phyloP scores from a whole-genome alignment of 2,113 vertebrate genomes.

The Suncus etruscus region DNA sequence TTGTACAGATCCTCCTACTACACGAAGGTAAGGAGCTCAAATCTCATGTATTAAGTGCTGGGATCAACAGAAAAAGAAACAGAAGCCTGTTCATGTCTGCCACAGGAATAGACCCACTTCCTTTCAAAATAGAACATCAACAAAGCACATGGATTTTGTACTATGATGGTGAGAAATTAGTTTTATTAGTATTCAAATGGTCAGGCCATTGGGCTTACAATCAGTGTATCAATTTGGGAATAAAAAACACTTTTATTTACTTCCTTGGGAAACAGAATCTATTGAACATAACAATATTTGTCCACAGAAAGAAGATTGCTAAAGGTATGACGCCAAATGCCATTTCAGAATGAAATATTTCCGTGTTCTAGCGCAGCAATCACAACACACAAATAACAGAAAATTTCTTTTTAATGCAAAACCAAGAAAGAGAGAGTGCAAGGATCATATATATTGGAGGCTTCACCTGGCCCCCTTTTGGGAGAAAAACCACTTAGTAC shows the following conservation, averaged over 20 bases:
- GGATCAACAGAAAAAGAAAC: not conserved
- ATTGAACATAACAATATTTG: conserved; percentile 12
- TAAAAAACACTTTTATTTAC: not conserved
- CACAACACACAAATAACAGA: not conserved
- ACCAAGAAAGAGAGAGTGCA: not conserved
- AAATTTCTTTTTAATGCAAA: not conserved
- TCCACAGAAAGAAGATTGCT: not conserved
- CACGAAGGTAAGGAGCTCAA: not conserved
- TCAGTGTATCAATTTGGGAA: not conserved
- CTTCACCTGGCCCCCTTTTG: too few species aligned
- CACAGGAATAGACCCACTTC: not conserved
- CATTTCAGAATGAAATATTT: conserved; percentile 27
- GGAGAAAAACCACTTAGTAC: too few species aligned
- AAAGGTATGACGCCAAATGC: not conserved
- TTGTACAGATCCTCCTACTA: not conserved
- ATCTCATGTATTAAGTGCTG: not conserved
- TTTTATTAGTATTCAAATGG: not conserved
- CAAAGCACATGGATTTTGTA: not conserved
- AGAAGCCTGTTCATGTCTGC: not conserved
- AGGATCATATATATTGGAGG: rapidly evolving
- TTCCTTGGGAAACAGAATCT: not conserved
- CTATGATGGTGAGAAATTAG: not conserved
- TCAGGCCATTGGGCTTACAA: not conserved
- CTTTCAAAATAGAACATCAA: conserved; percentile 3
- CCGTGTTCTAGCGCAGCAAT: not conserved